These are phyloP conservation scores for Phoebastria nigripes DNA, from an alignment of 2,797 vertebrate species.

Conservation along the genomic window DNA sequence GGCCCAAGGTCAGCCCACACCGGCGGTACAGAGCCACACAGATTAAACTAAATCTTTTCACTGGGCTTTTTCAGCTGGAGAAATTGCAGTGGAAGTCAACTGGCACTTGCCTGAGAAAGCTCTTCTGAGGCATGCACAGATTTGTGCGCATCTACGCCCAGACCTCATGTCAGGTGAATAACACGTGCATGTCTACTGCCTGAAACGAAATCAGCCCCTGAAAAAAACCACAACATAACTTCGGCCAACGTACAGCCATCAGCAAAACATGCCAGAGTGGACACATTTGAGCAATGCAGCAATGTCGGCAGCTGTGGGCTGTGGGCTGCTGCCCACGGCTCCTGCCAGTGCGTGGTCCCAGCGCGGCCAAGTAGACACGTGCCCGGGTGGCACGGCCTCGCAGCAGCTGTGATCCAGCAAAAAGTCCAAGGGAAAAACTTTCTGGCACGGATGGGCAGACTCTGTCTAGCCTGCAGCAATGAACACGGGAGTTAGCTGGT, in stretches of 20 bases:
- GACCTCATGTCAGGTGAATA: fast-evolving
- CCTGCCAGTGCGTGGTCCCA: not conserved
- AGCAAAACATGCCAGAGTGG: not conserved
- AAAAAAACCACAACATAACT: not conserved
- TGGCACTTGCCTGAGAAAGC: too few relatives aligned
- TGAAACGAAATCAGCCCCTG: not conserved
- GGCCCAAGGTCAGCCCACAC: not conserved
- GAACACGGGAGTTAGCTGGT: not conserved
- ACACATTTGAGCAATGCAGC: not conserved
- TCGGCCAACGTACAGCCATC: not conserved
- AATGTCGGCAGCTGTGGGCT: not conserved
- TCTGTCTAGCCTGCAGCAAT: not conserved
- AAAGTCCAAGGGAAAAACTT: not conserved
- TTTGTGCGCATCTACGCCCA: fast-evolving
- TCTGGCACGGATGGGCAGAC: not conserved
- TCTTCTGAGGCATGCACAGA: fast-evolving
- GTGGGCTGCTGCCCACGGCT: not conserved
- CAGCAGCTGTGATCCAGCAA: not conserved
- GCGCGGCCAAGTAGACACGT: fast-evolving
- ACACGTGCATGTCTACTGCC: fast-evolving
- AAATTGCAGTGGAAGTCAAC: not conserved
- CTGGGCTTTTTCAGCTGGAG: not conserved
- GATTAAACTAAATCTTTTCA: not conserved
- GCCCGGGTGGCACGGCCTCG: fast-evolving
- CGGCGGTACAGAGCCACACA: not conserved